Percentiles rank a stretch among this genome's conserved stretches.
Evolutionary conservation across 1,140 invertebrate genomes (phyloP).

Genomic region (Drosophila murphyi): DNA sequence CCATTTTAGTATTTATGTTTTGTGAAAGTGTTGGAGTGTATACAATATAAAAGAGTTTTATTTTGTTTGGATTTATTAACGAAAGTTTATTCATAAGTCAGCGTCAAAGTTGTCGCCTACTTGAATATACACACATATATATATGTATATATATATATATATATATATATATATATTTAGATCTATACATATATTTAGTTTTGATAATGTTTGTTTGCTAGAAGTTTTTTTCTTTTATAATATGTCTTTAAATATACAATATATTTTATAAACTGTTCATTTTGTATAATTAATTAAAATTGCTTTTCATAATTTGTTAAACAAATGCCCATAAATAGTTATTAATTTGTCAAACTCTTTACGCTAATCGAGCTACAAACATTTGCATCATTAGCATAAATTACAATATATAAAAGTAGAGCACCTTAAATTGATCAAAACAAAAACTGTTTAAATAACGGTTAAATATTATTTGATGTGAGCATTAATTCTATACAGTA

Average conservation of each 20-base stretch:
- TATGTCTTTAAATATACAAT: slow-evolving; percentile 27
- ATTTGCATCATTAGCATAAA: slow-evolving; percentile 13
- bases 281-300: slow-evolving; percentile 25
- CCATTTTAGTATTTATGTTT: neutral
- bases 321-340: slow-evolving; percentile 31
- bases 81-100: slow-evolving; percentile 31
- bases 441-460: slow-evolving; percentile 9
- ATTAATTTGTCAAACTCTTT: neutral
- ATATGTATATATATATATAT: no score
- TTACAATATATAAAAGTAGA: slow-evolving; percentile 40
- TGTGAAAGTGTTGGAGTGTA: neutral
- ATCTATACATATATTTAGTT: neutral
- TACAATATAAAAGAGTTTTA: neutral
- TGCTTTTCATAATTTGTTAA: slow-evolving; percentile 32
- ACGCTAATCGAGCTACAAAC: slow-evolving; percentile 41
- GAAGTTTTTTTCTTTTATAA: slow-evolving; percentile 9
- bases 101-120: slow-evolving; percentile 5
- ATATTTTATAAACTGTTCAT: slow-evolving; percentile 32
- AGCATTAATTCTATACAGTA: slow-evolving; percentile 25
- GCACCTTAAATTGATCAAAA: slow-evolving; percentile 46
- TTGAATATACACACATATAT: neutral
- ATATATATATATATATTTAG: neutral
- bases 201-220: neutral
- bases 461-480: slow-evolving; percentile 28
- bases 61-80: slow-evolving; percentile 15